These are phyloP conservation scores for Montipora capitata DNA, from an alignment of 92 coral and sea anemone genomes.

Conservation along the genomic window DNA sequence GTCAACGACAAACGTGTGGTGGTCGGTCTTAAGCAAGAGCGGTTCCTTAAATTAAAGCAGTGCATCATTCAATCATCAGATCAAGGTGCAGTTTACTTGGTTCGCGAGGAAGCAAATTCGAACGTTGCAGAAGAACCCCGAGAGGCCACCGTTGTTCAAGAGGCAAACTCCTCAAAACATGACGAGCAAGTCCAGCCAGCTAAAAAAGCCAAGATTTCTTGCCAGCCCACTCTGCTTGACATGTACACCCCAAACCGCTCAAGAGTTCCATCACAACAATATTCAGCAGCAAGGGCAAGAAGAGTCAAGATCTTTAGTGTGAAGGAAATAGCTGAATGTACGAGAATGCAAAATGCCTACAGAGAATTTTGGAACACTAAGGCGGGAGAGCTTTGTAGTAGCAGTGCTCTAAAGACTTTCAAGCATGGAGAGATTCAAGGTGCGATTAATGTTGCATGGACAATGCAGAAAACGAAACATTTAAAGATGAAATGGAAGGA, in stretches of 20 bases:
- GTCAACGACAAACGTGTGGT: conserved; percentile 11
- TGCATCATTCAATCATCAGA: background rate
- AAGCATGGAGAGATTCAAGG: conserved; percentile 58
- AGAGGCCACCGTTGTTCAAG: background rate
- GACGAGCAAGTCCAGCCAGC: background rate
- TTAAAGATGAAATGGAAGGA: conserved; percentile 32
- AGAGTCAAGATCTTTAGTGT: conserved; percentile 13
- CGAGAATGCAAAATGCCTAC: conserved; percentile 8
- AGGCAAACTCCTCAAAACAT: background rate
- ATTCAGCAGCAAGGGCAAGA: no score
- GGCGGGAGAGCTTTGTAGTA: conserved; percentile 47
- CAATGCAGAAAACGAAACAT: conserved; percentile 29
- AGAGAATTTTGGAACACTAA: conserved; percentile 39
- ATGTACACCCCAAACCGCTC: background rate
- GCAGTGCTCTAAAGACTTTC: conserved; percentile 39
- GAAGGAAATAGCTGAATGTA: conserved; percentile 24
- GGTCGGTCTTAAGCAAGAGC: conserved; percentile 6
- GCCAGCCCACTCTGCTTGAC: conserved; percentile 3
- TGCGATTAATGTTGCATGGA: conserved; percentile 51
- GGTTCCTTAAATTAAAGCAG: background rate
- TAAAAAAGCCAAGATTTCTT: background rate
- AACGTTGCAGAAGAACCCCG: background rate
- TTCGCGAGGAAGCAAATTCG: background rate
- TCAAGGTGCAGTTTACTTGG: background rate
- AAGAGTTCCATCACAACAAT: background rate